A percentile compares a stretch with the other conserved stretches of the same genome.
These are phyloP conservation scores for Xanthorhoe designata DNA, from an alignment of 2,888 invertebrate genomes.

Conservation along the genomic window DNA sequence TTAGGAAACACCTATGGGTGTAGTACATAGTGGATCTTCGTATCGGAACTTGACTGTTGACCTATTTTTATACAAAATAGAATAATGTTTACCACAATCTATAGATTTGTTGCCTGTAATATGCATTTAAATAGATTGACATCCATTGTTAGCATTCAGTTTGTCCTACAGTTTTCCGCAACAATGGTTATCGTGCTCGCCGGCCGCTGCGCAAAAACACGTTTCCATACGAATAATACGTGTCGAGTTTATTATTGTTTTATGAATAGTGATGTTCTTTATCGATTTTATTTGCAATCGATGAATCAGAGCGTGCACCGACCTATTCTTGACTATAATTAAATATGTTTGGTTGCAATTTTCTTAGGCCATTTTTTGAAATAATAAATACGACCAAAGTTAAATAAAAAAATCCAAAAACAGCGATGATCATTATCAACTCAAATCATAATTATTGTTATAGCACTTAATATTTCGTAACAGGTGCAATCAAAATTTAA, in stretches of 20 bases:
- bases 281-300: constrained; percentile 39
- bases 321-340: neutral
- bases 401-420: too few species aligned
- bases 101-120: constrained; percentile 14
- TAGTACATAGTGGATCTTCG: too few species aligned
- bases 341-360: too few species aligned
- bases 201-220: constrained; percentile 58
- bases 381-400: too few species aligned
- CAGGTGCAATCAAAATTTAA: constrained; percentile 18
- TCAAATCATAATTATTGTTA: neutral
- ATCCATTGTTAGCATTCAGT: constrained; percentile 12
- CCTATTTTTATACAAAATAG: neutral
- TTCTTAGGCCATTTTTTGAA: too few species aligned
- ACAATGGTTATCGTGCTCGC: constrained; percentile 37
- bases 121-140: constrained; percentile 11
- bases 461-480: neutral
- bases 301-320: constrained; percentile 11
- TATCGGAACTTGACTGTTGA: neutral
- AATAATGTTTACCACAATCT: constrained; percentile 18
- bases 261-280: constrained; percentile 48
- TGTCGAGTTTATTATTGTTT: constrained; percentile 51
- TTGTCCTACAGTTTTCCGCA: constrained; percentile 34
- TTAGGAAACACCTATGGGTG: too few species aligned
- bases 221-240: constrained; percentile 55
- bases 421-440: too few species aligned